These are phyloP conservation scores for Ischnus inquisitorius DNA, from an alignment of 2,888 invertebrate genomes.

Conservation along the genomic window DNA sequence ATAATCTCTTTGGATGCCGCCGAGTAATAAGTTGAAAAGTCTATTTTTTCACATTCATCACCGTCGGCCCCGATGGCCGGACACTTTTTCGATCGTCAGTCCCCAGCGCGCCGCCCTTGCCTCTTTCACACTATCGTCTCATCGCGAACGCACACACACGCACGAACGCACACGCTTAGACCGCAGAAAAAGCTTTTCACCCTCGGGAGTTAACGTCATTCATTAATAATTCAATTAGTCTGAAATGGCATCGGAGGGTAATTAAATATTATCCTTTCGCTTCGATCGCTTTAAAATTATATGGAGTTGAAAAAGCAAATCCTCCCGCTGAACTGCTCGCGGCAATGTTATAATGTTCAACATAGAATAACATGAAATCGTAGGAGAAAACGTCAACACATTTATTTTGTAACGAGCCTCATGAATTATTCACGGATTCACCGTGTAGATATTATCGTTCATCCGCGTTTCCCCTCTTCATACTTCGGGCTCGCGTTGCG, in stretches of 20 bases:
- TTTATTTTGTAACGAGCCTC: conserved; percentile 30
- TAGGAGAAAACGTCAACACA: conserved; percentile 27
- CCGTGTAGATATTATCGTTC: neutral
- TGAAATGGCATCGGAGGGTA: conserved; percentile 50
- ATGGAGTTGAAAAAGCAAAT: conserved; percentile 8
- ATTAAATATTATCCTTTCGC: conserved; percentile 56
- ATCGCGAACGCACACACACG: neutral
- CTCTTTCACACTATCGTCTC: conserved; percentile 12
- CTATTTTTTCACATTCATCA: conserved; percentile 71
- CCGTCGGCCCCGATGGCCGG: conserved; percentile 46
- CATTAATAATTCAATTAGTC: conserved; percentile 69
- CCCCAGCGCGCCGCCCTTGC: neutral
- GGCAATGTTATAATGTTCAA: conserved; percentile 34
- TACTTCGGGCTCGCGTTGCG: neutral
- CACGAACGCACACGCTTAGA: neutral
- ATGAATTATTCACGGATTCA: conserved; percentile 48
- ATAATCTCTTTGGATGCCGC: conserved; percentile 65
- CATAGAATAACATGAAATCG: conserved; percentile 26
- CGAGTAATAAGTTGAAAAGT: conserved; percentile 71
- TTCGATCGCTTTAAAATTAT: conserved; percentile 31
- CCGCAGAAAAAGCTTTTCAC: conserved; percentile 21
- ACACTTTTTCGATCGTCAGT: conserved; percentile 41
- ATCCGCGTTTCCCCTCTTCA: neutral
- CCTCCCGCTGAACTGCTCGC: neutral
- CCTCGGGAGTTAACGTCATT: conserved; percentile 48